phyloP scores from a whole-genome alignment of 2,797 vertebrate genomes.

The Prionace glauca region DNA sequence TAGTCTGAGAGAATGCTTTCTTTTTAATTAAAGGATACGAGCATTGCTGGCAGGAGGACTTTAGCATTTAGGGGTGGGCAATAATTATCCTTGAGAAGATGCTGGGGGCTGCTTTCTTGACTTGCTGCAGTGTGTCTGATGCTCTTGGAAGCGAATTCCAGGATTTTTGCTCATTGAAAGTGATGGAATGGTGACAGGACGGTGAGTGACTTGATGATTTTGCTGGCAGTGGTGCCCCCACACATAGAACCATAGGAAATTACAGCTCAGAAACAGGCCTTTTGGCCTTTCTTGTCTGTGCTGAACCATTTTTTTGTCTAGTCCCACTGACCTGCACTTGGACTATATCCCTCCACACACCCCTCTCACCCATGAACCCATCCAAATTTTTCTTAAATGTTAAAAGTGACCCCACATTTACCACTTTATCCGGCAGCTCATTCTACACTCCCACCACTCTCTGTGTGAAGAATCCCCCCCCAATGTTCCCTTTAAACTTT shows the following conservation, averaged over 20 bases:
- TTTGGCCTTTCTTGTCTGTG: too few species aligned
- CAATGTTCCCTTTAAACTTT: too few species aligned
- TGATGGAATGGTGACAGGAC: background rate
- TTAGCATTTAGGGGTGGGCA: background rate
- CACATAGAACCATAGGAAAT: background rate
- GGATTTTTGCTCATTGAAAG: background rate
- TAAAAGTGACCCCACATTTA: too few species aligned
- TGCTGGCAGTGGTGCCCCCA: background rate
- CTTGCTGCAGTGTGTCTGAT: background rate
- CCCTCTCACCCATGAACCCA: too few species aligned
- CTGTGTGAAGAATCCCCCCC: too few species aligned
- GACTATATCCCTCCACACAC: too few species aligned
- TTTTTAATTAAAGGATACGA: background rate
- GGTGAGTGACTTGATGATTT: background rate
- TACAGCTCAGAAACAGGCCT: too few species aligned
- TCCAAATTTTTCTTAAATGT: too few species aligned
- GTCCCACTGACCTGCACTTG: too few species aligned
- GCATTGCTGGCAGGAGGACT: background rate
- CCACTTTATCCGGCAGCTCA: too few species aligned
- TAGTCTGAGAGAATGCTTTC: background rate
- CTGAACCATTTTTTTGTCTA: too few species aligned
- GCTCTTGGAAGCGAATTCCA: background rate
- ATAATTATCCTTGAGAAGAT: background rate
- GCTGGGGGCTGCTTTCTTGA: background rate
- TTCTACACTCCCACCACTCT: too few species aligned